Evolutionary conservation across 2,888 invertebrate genomes (phyloP), one percentile per base, ranked within the genome.

Genomic region (Lysandra bellargus): DNA sequence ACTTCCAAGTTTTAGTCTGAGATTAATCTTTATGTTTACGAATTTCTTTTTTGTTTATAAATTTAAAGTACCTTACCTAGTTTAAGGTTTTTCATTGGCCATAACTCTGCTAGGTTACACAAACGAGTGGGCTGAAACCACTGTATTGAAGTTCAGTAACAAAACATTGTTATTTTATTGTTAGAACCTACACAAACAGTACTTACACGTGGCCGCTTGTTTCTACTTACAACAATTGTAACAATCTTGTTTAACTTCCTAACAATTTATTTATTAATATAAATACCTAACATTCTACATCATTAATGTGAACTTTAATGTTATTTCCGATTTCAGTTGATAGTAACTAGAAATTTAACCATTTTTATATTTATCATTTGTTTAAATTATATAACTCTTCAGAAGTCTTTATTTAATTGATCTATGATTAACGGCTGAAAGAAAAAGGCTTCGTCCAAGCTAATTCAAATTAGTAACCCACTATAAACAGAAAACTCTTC

Each of bases 131-230:
- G 33, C 5, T 69, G 69, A 44, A 76, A 49, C 76, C 64, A 64
- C 69, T 76, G 74, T 78, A 78, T 76, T 76, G 33, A 76, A 33
- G 33, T 53, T 53, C 14, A 57, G 57, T 57, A 76, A 76, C 76
- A 57, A 53, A 76, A 76, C 76, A 76, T 33, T 57, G 53, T 17
- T 76, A 76, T 76, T 76, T 76, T 76, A 76, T 44, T 76, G 57
- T 76, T 53, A 33, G 53, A 76, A 76, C 57, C 33, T 57, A 57
- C 30, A 53, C 14, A 76, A 76, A 76, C 76, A 57, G 23, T 53
- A 5, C 30, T 33, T 76, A 76, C 76, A 76, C 76, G 76, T 76
- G 76, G 76, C 76, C 2, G 33, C 33, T 75, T 76, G 76, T 76
- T 76, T 57, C 76, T 33, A 76, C 57, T 76, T 76, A 76, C 49